These are phyloP conservation scores for Sinocyclocheilus maitianheensis DNA, from an alignment of 2,113 vertebrate species.

Conservation along the genomic window DNA sequence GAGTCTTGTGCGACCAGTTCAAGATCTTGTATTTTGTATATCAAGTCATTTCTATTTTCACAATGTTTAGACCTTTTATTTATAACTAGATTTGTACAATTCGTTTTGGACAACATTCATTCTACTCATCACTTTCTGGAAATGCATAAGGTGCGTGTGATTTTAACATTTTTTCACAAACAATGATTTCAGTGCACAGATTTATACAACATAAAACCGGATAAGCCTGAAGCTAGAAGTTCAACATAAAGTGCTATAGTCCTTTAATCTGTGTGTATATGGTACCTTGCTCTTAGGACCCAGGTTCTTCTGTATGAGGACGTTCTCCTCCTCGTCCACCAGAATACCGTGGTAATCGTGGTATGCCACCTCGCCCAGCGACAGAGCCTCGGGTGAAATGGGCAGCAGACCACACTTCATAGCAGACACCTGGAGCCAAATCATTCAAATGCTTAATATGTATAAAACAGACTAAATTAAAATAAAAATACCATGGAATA, in stretches of 20 bases:
- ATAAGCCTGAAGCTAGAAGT: neutral
- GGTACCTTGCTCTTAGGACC: constrained; percentile 94
- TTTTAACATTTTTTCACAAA: too few relatives aligned
- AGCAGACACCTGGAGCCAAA: constrained; percentile 84
- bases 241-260: neutral
- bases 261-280: neutral
- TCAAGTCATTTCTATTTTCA: too few relatives aligned
- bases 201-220: neutral
- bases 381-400: constrained; percentile 92
- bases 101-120: too few relatives aligned
- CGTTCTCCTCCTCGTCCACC: constrained; percentile 88
- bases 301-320: constrained; percentile 90
- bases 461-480: neutral
- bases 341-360: constrained; percentile 97
- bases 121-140: too few relatives aligned
- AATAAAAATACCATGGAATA: neutral
- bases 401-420: constrained; percentile 97
- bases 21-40: too few relatives aligned
- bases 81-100: too few relatives aligned
- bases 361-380: constrained; percentile 90
- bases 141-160: too few relatives aligned
- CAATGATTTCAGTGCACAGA: neutral
- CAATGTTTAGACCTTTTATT: too few relatives aligned
- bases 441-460: neutral
- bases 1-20: too few relatives aligned